These are phyloP conservation scores for Metacarcinus magister DNA, from an alignment of 2,888 invertebrate species.

Conservation along the genomic window DNA sequence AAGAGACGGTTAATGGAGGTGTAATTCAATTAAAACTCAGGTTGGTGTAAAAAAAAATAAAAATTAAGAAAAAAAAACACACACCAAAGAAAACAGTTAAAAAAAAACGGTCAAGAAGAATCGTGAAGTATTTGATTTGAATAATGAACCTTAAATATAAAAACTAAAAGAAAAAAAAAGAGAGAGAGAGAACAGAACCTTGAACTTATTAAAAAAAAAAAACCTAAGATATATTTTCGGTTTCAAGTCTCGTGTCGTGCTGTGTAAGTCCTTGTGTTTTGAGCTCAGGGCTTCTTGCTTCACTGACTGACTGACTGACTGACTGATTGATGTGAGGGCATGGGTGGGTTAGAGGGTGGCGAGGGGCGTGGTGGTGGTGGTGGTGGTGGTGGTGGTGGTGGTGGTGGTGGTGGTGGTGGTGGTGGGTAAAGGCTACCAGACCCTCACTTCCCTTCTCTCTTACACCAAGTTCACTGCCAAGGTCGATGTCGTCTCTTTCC, in stretches of 20 bases:
- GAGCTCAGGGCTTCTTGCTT: not conserved
- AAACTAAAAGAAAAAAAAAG: not conserved
- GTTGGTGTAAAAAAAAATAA: no score
- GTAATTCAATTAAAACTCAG: no score
- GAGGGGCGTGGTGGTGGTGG: not conserved
- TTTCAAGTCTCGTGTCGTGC: not conserved
- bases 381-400: not conserved
- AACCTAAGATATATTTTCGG: not conserved
- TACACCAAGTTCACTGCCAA: not conserved
- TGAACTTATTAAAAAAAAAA: not conserved
- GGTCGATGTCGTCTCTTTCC: conserved; percentile 29
- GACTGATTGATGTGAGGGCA: not conserved
- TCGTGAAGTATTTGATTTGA: not conserved
- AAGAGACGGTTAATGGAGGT: no score
- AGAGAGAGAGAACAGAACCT: not conserved
- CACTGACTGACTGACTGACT: conserved; percentile 10
- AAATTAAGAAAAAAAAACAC: not conserved
- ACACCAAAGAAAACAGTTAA: not conserved
- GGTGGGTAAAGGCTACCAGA: not conserved
- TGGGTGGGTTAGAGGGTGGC: no score
- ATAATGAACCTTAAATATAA: not conserved
- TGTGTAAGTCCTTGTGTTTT: not conserved
- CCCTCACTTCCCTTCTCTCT: not conserved
- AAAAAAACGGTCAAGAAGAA: not conserved
- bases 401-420: not conserved